A percentile compares a stretch with the other conserved stretches of the same genome.
These are phyloP conservation scores for Eriosoma lanigerum DNA, from an alignment of 1,140 invertebrate genomes.

Conservation along the genomic window DNA sequence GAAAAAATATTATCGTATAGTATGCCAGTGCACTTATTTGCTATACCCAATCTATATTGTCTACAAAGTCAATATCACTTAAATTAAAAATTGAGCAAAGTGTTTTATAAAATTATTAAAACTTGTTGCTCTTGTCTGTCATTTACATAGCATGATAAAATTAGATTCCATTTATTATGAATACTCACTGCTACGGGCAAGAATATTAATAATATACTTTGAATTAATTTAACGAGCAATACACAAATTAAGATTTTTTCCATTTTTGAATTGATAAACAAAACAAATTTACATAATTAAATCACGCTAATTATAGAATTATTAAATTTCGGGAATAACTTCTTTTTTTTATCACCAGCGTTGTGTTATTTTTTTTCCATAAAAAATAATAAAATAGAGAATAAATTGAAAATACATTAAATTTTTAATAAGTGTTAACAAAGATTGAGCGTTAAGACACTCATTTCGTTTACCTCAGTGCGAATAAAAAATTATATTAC, in stretches of 20 bases:
- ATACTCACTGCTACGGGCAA: neutral
- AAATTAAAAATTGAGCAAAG: no score
- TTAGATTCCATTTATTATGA: conserved; percentile 1
- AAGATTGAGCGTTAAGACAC: no score
- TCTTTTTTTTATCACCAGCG: neutral
- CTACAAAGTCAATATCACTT: no score
- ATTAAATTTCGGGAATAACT: neutral
- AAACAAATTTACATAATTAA: neutral
- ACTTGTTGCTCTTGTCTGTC: neutral
- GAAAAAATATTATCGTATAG: no score
- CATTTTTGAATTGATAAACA: conserved; percentile 21
- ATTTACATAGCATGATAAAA: neutral
- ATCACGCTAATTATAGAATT: neutral
- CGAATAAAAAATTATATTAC: no score
- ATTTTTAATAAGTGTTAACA: no score
- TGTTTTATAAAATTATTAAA: neutral
- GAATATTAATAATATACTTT: neutral
- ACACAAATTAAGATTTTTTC: neutral
- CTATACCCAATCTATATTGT: no score
- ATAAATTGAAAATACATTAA: no score
- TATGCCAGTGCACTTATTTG: no score
- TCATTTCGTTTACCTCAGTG: no score
- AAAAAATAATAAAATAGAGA: no score
- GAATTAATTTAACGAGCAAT: neutral
- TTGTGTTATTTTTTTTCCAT: no score